Base-by-base conservation (phyloP, 2,888 invertebrate species). In the Trissonchulus sp. region DNA sequence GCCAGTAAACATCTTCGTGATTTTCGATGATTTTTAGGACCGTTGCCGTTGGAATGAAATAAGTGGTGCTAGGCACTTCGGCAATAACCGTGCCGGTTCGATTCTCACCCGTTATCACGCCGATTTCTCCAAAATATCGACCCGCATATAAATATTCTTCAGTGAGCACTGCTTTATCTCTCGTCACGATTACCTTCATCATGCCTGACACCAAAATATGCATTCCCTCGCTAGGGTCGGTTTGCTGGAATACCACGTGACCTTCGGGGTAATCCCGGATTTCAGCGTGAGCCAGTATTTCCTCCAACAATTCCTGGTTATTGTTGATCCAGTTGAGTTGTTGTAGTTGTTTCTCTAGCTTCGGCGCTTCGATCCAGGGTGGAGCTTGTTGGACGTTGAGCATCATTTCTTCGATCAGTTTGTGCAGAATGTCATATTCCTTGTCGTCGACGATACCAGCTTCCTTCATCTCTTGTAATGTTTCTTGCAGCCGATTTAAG, bases 401-500 rank as follows among this genome's bases (percentile, higher is more conserved):
- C 28, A 69, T 69, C 8, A 28, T 23, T 36, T 34, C 37, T 36
- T 69, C 36, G n/a, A 69, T 37, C n/a, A 69, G 36, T 69, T 69
- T 37, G 37, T 88, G 84, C 1, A 89, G 80, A 60, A 88, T 83
- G 1, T 84, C 84, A 76, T 87, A 88, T 77, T 89, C 90, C 81
- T 87, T 86, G 80, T 89, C 89, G 78, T 89, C 89, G 0, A 90
- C 82, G 76, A 89, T 88, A 1, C 89, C 86, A 77, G 89, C 89
- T 78, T 88, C 88, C 77, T 88, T 88, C 31, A 90, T 82, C 72
- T 86, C 85, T 77, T 87, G 86, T 80, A 89, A 85, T 23, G 88
- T 87, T 65, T 89, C 89, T 28, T 88, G 78, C 79, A 89, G 85
- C 84, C 88, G 88, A 78, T 89, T 89, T 0, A 90, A 85, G 0